Base-by-base conservation (phyloP, 2,113 vertebrate species). In the Gobiocypris rarus region DNA sequence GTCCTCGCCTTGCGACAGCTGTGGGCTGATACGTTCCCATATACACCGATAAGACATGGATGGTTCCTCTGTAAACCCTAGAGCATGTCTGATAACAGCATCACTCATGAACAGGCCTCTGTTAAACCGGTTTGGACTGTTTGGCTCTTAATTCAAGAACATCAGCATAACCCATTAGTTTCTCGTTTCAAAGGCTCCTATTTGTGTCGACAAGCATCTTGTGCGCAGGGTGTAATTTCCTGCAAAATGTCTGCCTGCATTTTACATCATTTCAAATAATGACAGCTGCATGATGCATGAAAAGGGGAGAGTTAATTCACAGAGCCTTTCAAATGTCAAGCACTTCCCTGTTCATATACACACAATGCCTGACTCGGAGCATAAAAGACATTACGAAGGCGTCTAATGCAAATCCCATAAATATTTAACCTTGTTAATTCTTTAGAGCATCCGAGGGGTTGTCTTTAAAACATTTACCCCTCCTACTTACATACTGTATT, bases 321-420 rank as follows among this genome's bases (percentile, higher is more conserved):
- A 58, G 52, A 70, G 61, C 75, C 74, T 80, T 80, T 65, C 22
- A 84, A 87, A 84, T 81, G 75, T 22, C 74, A 73, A 75, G 78
- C 56, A 15, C 43, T 43, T 26, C 4, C 5, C n/a, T 28, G 65
- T 50, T 74, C 63, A 43, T 13, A 14, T 7, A 50, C 61, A 77
- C 48, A 73, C 52, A 50, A 56, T 59, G n/a, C 52, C 71, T n/a
- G 59, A 31, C 17, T 67, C 41, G 5, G 59, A 65, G 22, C 9
- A 31, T 41, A 77, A 77, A 56, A 67, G 56, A 52, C 8, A 19
- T 76, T 34, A 34, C 17, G 38, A 24, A 45, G 38, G 28, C 26
- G 26, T 19, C 67, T 67, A 83, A 79, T 52, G 65, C 24, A 67
- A 83, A 50, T 73, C 52, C 34, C 70, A 65, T 52, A 48, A 52